These are phyloP conservation scores for Urocolius indicus DNA, from an alignment of 2,113 vertebrate genomes.

Conservation along the genomic window DNA sequence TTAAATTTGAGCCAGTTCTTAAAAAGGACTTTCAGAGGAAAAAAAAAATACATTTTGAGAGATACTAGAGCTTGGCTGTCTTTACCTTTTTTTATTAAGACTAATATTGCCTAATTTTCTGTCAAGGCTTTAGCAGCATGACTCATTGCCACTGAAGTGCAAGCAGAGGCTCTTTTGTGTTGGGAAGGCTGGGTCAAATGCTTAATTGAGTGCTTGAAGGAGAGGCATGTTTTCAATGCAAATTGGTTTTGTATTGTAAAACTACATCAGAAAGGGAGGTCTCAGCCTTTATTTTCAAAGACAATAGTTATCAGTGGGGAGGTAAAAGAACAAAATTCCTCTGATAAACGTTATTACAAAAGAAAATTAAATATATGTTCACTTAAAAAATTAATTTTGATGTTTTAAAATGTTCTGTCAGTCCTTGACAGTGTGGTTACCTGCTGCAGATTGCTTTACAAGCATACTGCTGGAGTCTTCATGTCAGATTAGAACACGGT, in stretches of 20 bases:
- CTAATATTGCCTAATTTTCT: background rate
- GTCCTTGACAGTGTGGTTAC: background rate
- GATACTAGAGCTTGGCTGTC: background rate
- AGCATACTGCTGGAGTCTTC: background rate
- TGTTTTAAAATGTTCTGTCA: background rate
- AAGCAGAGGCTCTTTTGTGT: background rate
- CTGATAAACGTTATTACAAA: background rate
- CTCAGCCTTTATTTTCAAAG: conserved; percentile 8
- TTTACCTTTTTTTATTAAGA: background rate
- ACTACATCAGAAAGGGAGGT: background rate
- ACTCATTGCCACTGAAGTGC: background rate
- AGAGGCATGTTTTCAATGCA: conserved; percentile 4
- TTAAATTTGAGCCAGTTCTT: background rate
- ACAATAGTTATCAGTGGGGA: background rate
- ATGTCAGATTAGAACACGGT: background rate
- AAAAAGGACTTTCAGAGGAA: background rate
- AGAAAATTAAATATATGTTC: background rate
- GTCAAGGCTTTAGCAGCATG: background rate
- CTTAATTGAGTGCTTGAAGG: background rate
- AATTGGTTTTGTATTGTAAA: conserved; percentile 18
- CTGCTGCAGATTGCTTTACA: background rate
- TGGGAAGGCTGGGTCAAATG: background rate
- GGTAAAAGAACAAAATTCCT: background rate
- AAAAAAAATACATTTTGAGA: background rate
- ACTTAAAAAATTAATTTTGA: background rate